Base-by-base conservation (phyloP, 2,797 vertebrate species). In the Halcyon leucocephala region DNA sequence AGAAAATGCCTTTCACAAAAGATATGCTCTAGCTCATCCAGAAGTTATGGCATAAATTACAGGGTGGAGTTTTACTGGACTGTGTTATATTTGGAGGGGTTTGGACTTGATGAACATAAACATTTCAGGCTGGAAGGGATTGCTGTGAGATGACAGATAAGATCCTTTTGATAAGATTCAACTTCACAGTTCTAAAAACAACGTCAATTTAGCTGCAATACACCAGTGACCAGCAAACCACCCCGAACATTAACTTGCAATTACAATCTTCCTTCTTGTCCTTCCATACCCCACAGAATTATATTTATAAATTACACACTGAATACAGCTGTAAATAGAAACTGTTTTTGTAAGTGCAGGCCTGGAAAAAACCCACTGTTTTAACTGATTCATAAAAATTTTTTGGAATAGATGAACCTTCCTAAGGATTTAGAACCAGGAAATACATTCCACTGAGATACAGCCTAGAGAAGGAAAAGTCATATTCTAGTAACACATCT, bases 91-190 rank as follows among this genome's bases (percentile, higher is more conserved):
- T 58, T 92, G 71, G 66, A 95, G n/a, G 54, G 16, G 58, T 61
- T 95, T 90, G 79, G 85, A 88, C 76, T 44, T 82, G 49, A 86
- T 48, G 60, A 94, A 82, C 66, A 64, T 70, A 84, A 95, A 86
- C 70, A 90, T 83, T 95, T 94, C 58, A 72, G 46, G 16, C 51
- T 83, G 72, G 52, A 89, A 95, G 44, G 42, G 69, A 90, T 1
- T 81, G 65, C 57, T 81, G 26, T 5, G 49, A 88, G 54, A 84
- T 65, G 73, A 84, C 41, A 95, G 85, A 80, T 60, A 83, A 95
- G 69, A 82, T 89, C 29, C 46, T 80, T 82, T 25, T 77, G 89
- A 62, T 82, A 80, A 64, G 28, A 78, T 58, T 39, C 18, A 62
- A 42, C 39, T 76, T 25, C 77, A 72, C 42, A 84, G 67, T 31